Conservation (phyloP, 92 coral and sea anemone genomes). For the Pocillopora grandis region DNA sequence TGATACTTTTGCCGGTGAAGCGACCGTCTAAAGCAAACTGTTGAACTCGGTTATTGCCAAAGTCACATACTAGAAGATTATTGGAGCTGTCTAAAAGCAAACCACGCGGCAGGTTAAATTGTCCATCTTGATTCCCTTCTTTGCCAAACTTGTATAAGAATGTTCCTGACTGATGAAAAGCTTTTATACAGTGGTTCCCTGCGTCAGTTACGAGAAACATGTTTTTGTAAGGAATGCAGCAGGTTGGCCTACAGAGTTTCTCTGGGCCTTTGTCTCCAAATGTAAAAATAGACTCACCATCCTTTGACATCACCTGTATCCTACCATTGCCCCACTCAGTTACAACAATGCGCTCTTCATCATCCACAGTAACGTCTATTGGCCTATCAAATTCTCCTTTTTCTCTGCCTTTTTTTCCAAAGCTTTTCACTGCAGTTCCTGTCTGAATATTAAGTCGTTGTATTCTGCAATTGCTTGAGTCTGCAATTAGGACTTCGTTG, state of each 20-base stretch:
- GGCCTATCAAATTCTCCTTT: background rate
- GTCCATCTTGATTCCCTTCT: too few relatives aligned
- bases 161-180: background rate
- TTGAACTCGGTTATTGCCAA: background rate
- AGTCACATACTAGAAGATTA: background rate
- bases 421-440: background rate
- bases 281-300: too few relatives aligned
- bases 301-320: too few relatives aligned
- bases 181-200: background rate
- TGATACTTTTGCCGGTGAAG: conserved; percentile 1
- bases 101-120: background rate
- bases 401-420: background rate
- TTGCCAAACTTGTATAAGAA: background rate
- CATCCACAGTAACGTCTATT: background rate
- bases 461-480: background rate
- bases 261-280: too few relatives aligned
- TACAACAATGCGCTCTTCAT: too few relatives aligned
- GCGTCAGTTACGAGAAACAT: background rate
- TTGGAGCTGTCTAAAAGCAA: background rate
- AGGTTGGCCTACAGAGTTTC: background rate
- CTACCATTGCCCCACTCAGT: too few relatives aligned
- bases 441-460: conserved; percentile 9
- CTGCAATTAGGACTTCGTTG: background rate
- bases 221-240: conserved; percentile 14
- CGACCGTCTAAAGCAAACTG: conserved; percentile 4